Percentiles rank a stretch among this genome's conserved stretches.
Conservation (phyloP, 1,140 invertebrate genomes). For the Brachystomella parvula region DNA sequence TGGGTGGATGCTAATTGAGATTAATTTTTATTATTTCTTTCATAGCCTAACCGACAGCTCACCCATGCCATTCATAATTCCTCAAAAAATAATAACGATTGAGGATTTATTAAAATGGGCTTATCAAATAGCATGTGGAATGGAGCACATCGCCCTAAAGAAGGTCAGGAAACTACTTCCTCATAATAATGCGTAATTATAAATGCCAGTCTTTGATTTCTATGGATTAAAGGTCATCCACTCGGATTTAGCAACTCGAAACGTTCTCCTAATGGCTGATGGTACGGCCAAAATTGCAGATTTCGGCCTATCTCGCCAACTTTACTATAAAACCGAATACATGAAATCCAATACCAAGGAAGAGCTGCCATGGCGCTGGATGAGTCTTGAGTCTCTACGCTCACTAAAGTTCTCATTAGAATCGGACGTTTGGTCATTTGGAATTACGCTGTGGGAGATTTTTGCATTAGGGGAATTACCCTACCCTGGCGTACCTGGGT, state of each 20-base stretch:
- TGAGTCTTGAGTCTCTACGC: conserved; percentile 4
- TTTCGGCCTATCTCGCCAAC: conserved; percentile 9
- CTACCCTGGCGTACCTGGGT: conserved; percentile 60
- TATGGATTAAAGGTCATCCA: conserved; percentile 4
- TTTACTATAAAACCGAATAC: conserved; percentile 1
- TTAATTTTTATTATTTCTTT: too few species aligned
- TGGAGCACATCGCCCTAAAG: background rate
- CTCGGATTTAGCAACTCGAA: conserved; percentile 5
- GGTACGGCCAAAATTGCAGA: conserved; percentile 3
- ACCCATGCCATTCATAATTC: background rate
- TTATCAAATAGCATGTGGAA: background rate
- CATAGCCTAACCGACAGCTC: too few species aligned
- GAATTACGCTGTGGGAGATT: conserved; percentile 75
- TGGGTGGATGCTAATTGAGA: too few species aligned
- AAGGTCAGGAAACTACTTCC: background rate
- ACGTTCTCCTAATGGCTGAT: background rate
- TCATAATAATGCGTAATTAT: too few species aligned
- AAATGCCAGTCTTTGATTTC: background rate
- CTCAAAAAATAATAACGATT: background rate
- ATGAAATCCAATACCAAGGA: background rate
- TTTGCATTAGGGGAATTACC: conserved; percentile 79
- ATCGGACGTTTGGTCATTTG: conserved; percentile 11
- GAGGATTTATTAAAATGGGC: background rate
- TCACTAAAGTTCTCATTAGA: background rate
- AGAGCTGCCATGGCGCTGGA: conserved; percentile 10